A percentile compares a stretch with the other conserved stretches of the same genome.
These are phyloP conservation scores for Sebastiscus tertius DNA, from an alignment of 2,797 vertebrate species.

Conservation along the genomic window DNA sequence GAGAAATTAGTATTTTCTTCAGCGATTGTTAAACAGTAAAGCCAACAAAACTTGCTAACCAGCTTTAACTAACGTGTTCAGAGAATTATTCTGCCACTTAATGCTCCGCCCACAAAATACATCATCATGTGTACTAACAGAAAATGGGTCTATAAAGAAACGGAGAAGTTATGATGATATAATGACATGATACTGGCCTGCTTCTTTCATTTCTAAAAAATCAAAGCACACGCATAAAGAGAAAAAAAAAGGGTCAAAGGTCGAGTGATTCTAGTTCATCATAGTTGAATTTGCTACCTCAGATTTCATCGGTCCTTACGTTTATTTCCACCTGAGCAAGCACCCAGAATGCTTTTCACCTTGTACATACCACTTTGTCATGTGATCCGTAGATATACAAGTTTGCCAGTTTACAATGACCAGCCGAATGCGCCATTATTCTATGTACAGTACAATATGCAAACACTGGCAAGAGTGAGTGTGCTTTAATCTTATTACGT, in stretches of 20 bases:
- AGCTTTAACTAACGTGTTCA: not conserved
- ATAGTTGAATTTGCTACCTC: constrained; percentile 79
- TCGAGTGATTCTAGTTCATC: constrained; percentile 36
- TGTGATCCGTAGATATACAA: constrained; percentile 37
- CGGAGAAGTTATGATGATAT: not conserved
- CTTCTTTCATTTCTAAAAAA: constrained; percentile 22
- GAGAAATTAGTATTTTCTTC: no score
- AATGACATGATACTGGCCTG: not conserved
- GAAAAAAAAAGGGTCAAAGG: not conserved
- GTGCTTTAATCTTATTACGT: constrained; percentile 42
- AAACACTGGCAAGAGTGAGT: constrained; percentile 72
- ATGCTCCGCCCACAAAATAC: no score
- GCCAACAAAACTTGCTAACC: not conserved
- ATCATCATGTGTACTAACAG: not conserved
- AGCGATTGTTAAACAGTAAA: not conserved
- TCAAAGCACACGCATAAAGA: not conserved
- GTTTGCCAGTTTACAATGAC: constrained; percentile 76
- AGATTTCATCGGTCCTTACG: constrained; percentile 66
- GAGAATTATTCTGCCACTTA: not conserved
- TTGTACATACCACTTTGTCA: constrained; percentile 58
- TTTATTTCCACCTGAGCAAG: constrained; percentile 40
- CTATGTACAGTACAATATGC: constrained; percentile 80
- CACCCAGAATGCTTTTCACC: constrained; percentile 60
- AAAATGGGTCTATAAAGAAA: not conserved
- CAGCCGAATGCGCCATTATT: constrained; percentile 73